These are phyloP conservation scores for Meandrina meandrites DNA, from an alignment of 92 coral and sea anemone genomes.

Conservation along the genomic window DNA sequence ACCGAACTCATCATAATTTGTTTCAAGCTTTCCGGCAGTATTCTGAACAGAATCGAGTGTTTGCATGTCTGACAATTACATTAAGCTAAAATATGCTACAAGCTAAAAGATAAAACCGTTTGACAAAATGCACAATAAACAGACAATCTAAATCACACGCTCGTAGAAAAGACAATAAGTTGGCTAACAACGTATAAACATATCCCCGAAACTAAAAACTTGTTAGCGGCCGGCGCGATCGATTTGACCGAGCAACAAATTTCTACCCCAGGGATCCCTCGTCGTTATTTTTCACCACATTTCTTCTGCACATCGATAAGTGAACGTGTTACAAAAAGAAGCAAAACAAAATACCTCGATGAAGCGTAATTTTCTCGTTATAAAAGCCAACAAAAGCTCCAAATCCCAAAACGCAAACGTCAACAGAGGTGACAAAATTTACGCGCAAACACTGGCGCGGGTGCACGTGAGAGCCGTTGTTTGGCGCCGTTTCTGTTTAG, in stretches of 20 bases:
- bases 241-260: not conserved
- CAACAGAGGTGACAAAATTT: not conserved
- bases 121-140: not conserved
- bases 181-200: too few relatives aligned
- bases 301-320: not conserved
- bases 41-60: too few relatives aligned
- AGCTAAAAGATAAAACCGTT: not conserved
- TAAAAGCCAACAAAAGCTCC: not conserved
- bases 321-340: not conserved
- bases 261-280: not conserved
- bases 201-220: not conserved
- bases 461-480: not conserved
- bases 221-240: too few relatives aligned
- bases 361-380: not conserved
- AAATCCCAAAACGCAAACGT: not conserved
- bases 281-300: not conserved
- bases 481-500: slow-evolving; percentile 1
- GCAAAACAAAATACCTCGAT: not conserved
- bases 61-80: too few relatives aligned
- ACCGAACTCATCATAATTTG: too few relatives aligned
- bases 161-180: not conserved
- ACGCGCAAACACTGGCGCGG: not conserved
- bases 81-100: too few relatives aligned
- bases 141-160: not conserved
- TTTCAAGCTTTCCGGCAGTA: too few relatives aligned